These are phyloP conservation scores for Drosophila falleni DNA, from an alignment of 2,888 invertebrate genomes.

Conservation along the genomic window DNA sequence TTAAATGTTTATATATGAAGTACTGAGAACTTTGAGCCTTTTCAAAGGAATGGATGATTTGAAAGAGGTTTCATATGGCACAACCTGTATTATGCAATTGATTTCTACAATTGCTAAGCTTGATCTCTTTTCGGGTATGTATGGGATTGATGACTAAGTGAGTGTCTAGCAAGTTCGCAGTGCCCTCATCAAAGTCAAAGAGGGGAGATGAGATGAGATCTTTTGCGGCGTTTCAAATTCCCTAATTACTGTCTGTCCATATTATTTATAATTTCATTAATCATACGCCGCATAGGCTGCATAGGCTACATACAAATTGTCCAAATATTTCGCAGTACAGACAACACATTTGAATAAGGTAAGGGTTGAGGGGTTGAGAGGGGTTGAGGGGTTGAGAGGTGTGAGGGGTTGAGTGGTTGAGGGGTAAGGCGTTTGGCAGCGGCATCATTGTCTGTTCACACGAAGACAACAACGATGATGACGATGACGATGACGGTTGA, in stretches of 20 bases:
- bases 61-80: neutral
- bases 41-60: neutral
- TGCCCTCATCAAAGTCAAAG: constrained; percentile 23
- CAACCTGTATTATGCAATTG: constrained; percentile 14
- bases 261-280: constrained; percentile 60
- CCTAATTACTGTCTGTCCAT: constrained; percentile 68
- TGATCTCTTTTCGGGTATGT: neutral
- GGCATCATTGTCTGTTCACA: constrained; percentile 65
- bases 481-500: constrained; percentile 35
- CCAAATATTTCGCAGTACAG: constrained; percentile 42
- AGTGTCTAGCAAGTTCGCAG: constrained; percentile 36
- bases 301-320: constrained; percentile 35
- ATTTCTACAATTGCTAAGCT: constrained; percentile 8
- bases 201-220: neutral
- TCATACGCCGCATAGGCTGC: constrained; percentile 51
- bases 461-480: constrained; percentile 19
- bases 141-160: constrained; percentile 50
- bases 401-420: neutral
- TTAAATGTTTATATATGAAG: too few species aligned
- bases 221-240: constrained; percentile 51
- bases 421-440: constrained; percentile 11
- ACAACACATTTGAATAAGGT: constrained; percentile 44
- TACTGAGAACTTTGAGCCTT: neutral
- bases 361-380: neutral
- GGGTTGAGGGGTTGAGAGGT: neutral